These are phyloP conservation scores for Chloromyia formosa DNA, from an alignment of 2,888 invertebrate genomes.

Conservation along the genomic window DNA sequence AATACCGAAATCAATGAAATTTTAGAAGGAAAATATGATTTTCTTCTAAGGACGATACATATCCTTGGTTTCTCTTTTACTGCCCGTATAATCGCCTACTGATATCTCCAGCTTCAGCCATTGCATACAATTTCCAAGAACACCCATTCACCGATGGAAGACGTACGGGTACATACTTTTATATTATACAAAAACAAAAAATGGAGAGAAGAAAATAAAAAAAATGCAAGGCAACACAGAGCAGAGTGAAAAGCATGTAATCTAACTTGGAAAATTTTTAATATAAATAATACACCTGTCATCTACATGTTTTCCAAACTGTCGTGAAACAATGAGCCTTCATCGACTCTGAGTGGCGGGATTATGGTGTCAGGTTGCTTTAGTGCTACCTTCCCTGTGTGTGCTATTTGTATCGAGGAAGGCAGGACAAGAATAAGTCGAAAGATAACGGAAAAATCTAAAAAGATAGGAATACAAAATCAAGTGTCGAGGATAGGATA, in stretches of 20 bases:
- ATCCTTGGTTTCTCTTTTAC: not conserved
- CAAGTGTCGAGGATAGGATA: too few relatives aligned
- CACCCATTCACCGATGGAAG: not conserved
- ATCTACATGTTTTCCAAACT: constrained; percentile 46
- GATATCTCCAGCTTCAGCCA: too few relatives aligned
- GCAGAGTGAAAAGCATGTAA: constrained; percentile 4
- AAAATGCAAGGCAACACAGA: not conserved
- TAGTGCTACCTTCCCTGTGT: not conserved
- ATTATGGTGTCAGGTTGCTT: not conserved
- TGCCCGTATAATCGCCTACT: not conserved
- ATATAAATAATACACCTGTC: constrained; percentile 50
- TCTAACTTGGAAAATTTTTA: constrained; percentile 46
- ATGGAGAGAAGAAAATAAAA: not conserved
- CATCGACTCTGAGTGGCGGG: constrained; percentile 22
- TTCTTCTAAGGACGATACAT: too few relatives aligned
- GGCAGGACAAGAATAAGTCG: too few relatives aligned
- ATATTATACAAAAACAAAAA: not conserved
- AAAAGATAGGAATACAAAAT: too few relatives aligned
- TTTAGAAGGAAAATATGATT: too few relatives aligned
- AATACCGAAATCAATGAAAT: too few relatives aligned
- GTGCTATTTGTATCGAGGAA: not conserved
- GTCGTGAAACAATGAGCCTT: constrained; percentile 46
- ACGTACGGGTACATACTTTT: not conserved
- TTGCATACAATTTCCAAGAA: too few relatives aligned
- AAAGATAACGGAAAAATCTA: too few relatives aligned